These are phyloP conservation scores for Planiliza haematocheilus DNA, from an alignment of 2,113 vertebrate species.

Conservation along the genomic window DNA sequence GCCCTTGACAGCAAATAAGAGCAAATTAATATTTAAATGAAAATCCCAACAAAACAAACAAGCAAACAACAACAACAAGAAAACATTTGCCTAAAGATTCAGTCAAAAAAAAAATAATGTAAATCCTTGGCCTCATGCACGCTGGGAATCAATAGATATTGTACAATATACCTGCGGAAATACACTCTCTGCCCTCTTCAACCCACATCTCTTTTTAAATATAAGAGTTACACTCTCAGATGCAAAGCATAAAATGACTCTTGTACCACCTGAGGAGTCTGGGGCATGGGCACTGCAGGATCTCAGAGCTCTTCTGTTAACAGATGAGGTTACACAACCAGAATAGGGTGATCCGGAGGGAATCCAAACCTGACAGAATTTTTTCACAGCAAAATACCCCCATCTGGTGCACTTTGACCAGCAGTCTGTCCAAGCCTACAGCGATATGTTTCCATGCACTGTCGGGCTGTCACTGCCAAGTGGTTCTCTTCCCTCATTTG, in stretches of 20 bases:
- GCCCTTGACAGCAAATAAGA: too few species aligned
- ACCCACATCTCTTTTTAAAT: conserved; percentile 12
- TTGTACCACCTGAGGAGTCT: conserved; percentile 41
- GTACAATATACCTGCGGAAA: neutral
- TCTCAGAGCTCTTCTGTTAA: conserved; percentile 37
- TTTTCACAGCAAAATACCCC: conserved; percentile 41
- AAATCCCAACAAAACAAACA: too few species aligned
- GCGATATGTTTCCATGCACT: conserved; percentile 31
- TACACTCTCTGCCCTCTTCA: neutral
- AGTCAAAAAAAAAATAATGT: too few species aligned
- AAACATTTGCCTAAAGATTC: too few species aligned
- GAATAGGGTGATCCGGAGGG: conserved; percentile 22
- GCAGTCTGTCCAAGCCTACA: conserved; percentile 35
- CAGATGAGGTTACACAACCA: conserved; percentile 52
- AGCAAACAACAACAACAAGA: too few species aligned
- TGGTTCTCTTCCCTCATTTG: conserved; percentile 25
- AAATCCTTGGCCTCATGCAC: neutral
- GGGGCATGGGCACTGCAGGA: conserved; percentile 20
- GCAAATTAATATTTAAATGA: too few species aligned
- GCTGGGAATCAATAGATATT: neutral
- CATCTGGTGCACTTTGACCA: conserved; percentile 46
- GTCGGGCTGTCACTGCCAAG: conserved; percentile 23
- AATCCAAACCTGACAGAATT: conserved; percentile 40
- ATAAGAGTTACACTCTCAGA: conserved; percentile 1
- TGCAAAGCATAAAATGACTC: conserved; percentile 46